These are phyloP conservation scores for Hemitrygon akajei DNA, from an alignment of 2,797 vertebrate species.

Conservation along the genomic window DNA sequence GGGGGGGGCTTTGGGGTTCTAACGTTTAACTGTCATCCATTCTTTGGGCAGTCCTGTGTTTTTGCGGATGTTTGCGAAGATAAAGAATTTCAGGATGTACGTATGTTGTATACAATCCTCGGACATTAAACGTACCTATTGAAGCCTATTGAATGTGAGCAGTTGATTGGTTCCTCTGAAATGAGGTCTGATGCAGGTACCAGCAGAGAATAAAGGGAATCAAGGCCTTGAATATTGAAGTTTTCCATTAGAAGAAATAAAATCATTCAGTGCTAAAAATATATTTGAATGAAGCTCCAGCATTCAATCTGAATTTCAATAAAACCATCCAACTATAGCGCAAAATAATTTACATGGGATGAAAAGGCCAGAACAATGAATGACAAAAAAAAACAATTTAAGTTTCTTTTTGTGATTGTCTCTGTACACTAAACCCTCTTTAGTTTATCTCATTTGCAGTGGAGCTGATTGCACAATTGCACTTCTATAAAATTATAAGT, in stretches of 20 bases:
- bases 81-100: too few relatives aligned
- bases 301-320: not conserved
- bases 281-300: not conserved
- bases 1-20: too few relatives aligned
- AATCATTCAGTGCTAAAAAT: not conserved
- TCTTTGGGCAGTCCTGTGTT: too few relatives aligned
- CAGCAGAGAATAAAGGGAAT: not conserved
- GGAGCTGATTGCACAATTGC: not conserved
- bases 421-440: not conserved
- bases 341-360: not conserved
- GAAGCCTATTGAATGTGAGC: too few relatives aligned
- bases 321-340: not conserved
- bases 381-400: not conserved
- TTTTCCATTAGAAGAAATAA: not conserved
- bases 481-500: not conserved
- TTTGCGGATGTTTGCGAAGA: too few relatives aligned
- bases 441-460: not conserved
- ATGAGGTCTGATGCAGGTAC: not conserved
- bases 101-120: too few relatives aligned
- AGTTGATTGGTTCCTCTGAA: not conserved
- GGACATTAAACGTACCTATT: too few relatives aligned
- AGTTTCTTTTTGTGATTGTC: not conserved
- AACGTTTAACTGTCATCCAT: too few relatives aligned
- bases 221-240: too few relatives aligned
- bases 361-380: not conserved